Conservation (phyloP, 2,113 vertebrate genomes). For the Megaptera novaeangliae region DNA sequence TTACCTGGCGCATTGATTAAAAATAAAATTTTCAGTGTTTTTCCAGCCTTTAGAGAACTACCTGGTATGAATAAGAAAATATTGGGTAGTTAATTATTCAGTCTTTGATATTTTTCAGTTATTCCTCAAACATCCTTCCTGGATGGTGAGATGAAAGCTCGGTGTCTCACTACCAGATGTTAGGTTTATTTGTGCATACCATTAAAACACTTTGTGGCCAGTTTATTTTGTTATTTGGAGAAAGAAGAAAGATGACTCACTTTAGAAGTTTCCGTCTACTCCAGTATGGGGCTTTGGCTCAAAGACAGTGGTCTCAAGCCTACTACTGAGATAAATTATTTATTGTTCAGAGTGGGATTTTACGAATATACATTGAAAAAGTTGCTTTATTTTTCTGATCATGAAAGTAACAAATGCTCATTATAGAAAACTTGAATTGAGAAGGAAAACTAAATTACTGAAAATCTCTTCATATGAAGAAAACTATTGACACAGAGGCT, state of each 20-base stretch:
- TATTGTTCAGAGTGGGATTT: neutral
- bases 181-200: constrained; percentile 4
- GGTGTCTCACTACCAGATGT: constrained; percentile 7
- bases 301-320: neutral
- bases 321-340: neutral
- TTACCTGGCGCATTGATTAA: neutral
- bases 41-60: neutral
- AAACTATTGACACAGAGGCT: neutral
- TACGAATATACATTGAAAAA: neutral
- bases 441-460: neutral
- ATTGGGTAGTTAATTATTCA: neutral
- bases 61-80: constrained; percentile 34
- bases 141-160: constrained; percentile 14
- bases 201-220: neutral
- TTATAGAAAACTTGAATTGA: neutral
- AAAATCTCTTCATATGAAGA: neutral
- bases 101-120: constrained; percentile 29
- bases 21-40: neutral
- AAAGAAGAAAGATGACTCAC: constrained; percentile 18
- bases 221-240: constrained; percentile 40
- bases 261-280: neutral
- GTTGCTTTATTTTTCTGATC: neutral
- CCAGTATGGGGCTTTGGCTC: neutral
- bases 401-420: neutral
- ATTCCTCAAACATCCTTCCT: constrained; percentile 13